A percentile compares a stretch with the other conserved stretches of the same genome.
These are phyloP conservation scores for Botia almorhae DNA, from an alignment of 2,797 vertebrate species.

Conservation along the genomic window DNA sequence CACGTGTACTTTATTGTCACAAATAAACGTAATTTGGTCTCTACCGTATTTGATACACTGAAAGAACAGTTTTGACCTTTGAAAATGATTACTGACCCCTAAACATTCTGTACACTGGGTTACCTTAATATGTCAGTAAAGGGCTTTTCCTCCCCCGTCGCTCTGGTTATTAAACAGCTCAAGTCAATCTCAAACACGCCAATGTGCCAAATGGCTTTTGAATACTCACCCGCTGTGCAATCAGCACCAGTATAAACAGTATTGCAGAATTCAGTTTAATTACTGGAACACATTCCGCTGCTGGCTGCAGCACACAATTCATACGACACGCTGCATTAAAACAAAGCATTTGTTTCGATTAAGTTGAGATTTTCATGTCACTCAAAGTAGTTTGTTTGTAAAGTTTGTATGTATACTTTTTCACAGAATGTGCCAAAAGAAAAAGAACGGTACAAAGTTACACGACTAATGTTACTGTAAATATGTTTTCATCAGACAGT, in stretches of 20 bases:
- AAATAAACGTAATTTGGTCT: conserved; percentile 42
- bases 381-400: conserved; percentile 32
- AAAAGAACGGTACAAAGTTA: neutral
- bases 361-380: neutral
- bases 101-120: conserved; percentile 46
- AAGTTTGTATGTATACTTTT: conserved; percentile 25
- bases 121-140: conserved; percentile 20
- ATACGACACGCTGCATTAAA: conserved; percentile 32
- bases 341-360: conserved; percentile 13
- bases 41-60: conserved; percentile 17
- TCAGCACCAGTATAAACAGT: conserved; percentile 58
- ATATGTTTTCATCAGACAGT: conserved; percentile 13
- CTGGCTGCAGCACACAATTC: conserved; percentile 40
- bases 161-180: conserved; percentile 31
- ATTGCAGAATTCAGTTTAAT: conserved; percentile 51
- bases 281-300: conserved; percentile 38
- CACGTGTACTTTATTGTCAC: conserved; percentile 34
- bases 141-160: neutral
- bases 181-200: conserved; percentile 32
- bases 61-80: conserved; percentile 7
- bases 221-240: conserved; percentile 45
- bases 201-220: conserved; percentile 50
- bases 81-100: conserved; percentile 21
- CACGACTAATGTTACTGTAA: neutral
- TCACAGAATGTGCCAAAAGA: neutral